These are phyloP conservation scores for Ceratosolen fusciceps DNA, from an alignment of 1,140 invertebrate genomes.

Conservation along the genomic window DNA sequence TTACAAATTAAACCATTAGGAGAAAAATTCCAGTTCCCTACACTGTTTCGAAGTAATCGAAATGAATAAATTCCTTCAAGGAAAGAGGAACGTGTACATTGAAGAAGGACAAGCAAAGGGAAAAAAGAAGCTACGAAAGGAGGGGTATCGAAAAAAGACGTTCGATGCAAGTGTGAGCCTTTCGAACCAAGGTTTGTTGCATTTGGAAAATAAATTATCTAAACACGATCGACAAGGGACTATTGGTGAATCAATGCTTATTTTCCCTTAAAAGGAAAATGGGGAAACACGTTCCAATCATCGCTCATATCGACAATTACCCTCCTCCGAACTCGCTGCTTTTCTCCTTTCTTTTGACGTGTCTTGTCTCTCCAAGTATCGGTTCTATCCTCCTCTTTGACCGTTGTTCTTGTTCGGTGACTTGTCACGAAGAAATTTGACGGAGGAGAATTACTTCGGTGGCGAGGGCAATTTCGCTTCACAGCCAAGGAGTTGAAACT, in stretches of 20 bases:
- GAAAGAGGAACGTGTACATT: slow-evolving; percentile 15
- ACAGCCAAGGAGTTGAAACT: no score
- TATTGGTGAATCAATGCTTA: neutral
- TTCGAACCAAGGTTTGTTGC: slow-evolving; percentile 14
- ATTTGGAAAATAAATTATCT: slow-evolving; percentile 40
- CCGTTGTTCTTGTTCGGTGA: no score
- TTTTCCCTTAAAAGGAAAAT: neutral
- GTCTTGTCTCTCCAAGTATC: no score
- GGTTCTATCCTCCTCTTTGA: no score
- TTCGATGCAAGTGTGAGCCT: neutral
- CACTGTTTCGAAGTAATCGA: slow-evolving; percentile 20
- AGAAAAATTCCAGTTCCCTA: slow-evolving; percentile 10
- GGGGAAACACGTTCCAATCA: slow-evolving; percentile 4
- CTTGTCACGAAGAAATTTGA: no score
- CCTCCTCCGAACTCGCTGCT: no score
- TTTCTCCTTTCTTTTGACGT: no score
- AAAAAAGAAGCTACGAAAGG: neutral
- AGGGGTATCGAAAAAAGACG: slow-evolving; percentile 13
- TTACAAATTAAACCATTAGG: slow-evolving; percentile 27
- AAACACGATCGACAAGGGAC: slow-evolving; percentile 32
- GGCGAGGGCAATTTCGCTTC: no score
- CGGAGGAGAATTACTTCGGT: no score
- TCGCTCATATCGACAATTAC: neutral
- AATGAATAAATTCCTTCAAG: slow-evolving; percentile 14
- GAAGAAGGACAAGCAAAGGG: neutral